These are phyloP conservation scores for Netelia virgata DNA, from an alignment of 2,888 invertebrate species.

Conservation along the genomic window DNA sequence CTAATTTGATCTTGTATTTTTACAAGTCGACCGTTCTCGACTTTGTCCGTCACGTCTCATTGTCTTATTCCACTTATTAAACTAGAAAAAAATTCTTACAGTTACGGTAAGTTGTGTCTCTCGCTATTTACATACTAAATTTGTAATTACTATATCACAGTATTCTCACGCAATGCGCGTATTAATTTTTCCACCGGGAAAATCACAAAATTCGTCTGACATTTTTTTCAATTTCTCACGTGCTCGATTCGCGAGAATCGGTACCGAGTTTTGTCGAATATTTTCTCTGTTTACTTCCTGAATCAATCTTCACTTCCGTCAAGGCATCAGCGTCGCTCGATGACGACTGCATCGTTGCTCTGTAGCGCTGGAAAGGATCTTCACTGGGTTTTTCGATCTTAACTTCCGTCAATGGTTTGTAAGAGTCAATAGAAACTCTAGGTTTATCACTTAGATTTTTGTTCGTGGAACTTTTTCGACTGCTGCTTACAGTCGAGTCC, in stretches of 20 bases:
- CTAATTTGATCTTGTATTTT: background rate
- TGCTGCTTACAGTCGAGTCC: slow-evolving; percentile 41
- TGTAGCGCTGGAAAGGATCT: slow-evolving; percentile 75
- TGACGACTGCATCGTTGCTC: slow-evolving; percentile 68
- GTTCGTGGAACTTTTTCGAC: slow-evolving; percentile 68
- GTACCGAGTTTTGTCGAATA: slow-evolving; percentile 36
- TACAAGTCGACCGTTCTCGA: background rate
- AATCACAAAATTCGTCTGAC: slow-evolving; percentile 25
- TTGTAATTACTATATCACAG: slow-evolving; percentile 70
- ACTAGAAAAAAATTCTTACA: background rate
- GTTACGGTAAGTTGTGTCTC: slow-evolving; percentile 32
- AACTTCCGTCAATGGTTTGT: slow-evolving; percentile 73
- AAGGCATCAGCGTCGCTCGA: slow-evolving; percentile 52
- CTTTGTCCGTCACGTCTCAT: background rate
- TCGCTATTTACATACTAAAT: slow-evolving; percentile 52
- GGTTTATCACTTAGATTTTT: slow-evolving; percentile 68
- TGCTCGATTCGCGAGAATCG: slow-evolving; percentile 57
- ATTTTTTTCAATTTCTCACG: slow-evolving; percentile 36
- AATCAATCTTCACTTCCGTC: slow-evolving; percentile 59
- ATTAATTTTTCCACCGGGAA: slow-evolving; percentile 26
- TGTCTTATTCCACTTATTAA: background rate
- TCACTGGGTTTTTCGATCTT: slow-evolving; percentile 74
- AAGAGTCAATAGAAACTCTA: slow-evolving; percentile 74
- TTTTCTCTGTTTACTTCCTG: slow-evolving; percentile 28
- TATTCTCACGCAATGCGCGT: slow-evolving; percentile 62